phyloP scores from a whole-genome alignment of 2,797 vertebrate genomes.

The Basileuterus tristriatus region DNA sequence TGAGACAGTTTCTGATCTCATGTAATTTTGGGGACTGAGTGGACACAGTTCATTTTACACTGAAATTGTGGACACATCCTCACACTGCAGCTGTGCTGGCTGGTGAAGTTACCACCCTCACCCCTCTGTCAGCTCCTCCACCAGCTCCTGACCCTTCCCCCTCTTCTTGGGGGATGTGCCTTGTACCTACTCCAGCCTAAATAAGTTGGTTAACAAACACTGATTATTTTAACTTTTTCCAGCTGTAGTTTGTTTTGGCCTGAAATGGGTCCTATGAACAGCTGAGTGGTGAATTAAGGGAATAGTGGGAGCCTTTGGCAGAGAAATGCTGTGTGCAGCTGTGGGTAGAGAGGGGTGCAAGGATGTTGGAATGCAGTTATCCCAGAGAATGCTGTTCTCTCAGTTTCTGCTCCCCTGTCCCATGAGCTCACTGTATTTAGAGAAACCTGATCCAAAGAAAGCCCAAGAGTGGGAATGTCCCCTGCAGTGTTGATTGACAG shows the following conservation, averaged over 20 bases:
- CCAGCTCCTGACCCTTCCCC: neutral
- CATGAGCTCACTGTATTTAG: neutral
- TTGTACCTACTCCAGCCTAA: neutral
- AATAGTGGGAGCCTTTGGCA: neutral
- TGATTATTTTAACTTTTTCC: neutral
- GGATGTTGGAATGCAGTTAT: neutral
- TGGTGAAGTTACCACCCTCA: neutral
- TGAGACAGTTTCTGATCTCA: conserved; percentile 44
- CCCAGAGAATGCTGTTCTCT: neutral
- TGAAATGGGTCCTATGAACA: neutral
- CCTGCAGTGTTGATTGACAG: neutral
- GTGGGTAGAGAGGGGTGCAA: neutral
- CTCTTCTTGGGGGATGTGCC: neutral
- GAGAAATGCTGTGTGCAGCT: neutral
- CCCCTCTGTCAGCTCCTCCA: neutral
- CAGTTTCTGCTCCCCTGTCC: neutral
- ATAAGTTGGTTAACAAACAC: neutral
- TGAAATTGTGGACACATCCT: neutral
- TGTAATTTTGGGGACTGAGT: neutral
- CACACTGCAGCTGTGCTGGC: conserved; percentile 29
- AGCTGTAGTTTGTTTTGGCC: neutral
- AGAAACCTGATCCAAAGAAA: neutral
- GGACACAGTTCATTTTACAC: neutral
- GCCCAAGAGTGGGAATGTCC: neutral
- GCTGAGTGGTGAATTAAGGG: neutral